A percentile compares a stretch with the other conserved stretches of the same genome.
Evolutionary conservation across 2,113 vertebrate genomes (phyloP).

Genomic region (Ursus arctos): DNA sequence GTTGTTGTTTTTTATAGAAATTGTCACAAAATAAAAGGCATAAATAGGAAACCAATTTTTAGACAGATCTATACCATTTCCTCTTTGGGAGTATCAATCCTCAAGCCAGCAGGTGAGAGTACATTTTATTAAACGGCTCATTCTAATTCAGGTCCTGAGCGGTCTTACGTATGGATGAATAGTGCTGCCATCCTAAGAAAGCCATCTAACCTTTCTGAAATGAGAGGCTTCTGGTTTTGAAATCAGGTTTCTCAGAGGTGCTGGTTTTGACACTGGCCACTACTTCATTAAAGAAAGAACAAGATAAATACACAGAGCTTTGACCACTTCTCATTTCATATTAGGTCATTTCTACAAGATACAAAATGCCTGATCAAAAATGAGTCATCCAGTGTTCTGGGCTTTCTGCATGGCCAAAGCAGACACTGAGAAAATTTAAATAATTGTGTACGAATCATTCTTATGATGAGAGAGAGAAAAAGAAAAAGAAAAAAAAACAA

Average conservation of each 20-base stretch:
- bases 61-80: constrained; percentile 53
- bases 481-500: neutral
- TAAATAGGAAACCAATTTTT: constrained; percentile 66
- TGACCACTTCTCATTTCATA: neutral
- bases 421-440: neutral
- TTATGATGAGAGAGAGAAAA: neutral
- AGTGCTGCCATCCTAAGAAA: neutral
- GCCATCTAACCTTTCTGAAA: constrained; percentile 30
- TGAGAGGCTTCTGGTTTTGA: constrained; percentile 24
- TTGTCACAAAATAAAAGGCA: constrained; percentile 67
- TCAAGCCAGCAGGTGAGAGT: constrained; percentile 66
- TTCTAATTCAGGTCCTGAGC: constrained; percentile 42
- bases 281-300: constrained; percentile 41
- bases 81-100: constrained; percentile 52
- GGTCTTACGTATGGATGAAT: constrained; percentile 28
- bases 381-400: neutral
- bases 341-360: neutral
- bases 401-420: neutral
- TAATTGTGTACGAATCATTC: neutral
- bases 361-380: neutral
- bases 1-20: constrained; percentile 33
- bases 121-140: constrained; percentile 66
- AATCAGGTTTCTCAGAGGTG: constrained; percentile 34
- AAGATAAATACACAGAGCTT: neutral
- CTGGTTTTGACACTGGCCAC: neutral